A percentile compares a stretch with the other conserved stretches of the same genome.
These are phyloP conservation scores for Campaea margaritaria DNA, from an alignment of 2,888 invertebrate species.

Conservation along the genomic window DNA sequence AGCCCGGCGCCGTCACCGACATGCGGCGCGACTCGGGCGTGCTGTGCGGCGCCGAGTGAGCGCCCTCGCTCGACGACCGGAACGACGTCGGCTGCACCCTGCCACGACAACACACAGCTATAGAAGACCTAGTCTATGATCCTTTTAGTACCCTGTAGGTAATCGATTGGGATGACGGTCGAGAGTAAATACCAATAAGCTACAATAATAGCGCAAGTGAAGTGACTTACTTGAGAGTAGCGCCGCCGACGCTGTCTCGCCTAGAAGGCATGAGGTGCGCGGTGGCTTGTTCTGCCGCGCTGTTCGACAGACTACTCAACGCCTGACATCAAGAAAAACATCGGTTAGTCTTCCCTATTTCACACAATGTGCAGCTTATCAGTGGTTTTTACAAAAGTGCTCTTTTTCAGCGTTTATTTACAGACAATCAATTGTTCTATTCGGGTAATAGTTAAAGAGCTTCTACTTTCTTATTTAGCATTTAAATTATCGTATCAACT, in stretches of 20 bases:
- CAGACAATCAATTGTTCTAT: conserved; percentile 15
- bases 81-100: conserved; percentile 71
- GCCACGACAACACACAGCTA: background rate
- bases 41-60: conserved; percentile 68
- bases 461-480: conserved; percentile 29
- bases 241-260: conserved; percentile 87
- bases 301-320: conserved; percentile 90
- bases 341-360: conserved; percentile 2
- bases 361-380: background rate
- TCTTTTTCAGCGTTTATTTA: conserved; percentile 23
- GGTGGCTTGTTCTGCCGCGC: conserved; percentile 82
- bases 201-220: background rate
- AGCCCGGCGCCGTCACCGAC: conserved; percentile 60
- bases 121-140: too few species aligned
- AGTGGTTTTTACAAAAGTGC: conserved; percentile 25
- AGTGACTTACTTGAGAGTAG: conserved; percentile 82
- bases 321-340: conserved; percentile 82
- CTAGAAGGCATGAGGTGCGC: conserved; percentile 88
- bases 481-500: conserved; percentile 31
- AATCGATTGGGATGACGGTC: too few species aligned
- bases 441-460: conserved; percentile 13
- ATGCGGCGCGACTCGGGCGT: conserved; percentile 76
- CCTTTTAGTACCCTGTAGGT: too few species aligned
- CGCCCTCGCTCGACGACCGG: conserved; percentile 59
- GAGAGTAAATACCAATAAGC: too few species aligned